Percentiles rank a stretch among this genome's conserved stretches.
Evolutionary conservation across 2,888 invertebrate species (phyloP).

Genomic region (Polietes domitor): DNA sequence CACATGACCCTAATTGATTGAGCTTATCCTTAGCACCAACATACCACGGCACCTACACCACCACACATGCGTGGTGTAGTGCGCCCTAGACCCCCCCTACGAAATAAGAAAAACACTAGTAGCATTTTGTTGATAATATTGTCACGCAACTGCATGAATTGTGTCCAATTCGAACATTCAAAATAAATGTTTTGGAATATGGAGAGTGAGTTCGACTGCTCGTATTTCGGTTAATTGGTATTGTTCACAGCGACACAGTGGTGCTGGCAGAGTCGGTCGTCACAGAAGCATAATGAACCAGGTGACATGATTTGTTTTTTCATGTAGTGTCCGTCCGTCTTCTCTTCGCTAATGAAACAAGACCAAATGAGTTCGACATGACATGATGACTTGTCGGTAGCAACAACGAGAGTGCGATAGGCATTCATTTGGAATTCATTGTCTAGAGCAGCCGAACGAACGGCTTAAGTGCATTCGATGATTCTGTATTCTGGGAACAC

Average conservation of each 20-base stretch:
- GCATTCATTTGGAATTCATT: not conserved
- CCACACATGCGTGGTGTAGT: not conserved
- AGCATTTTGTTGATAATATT: constrained; percentile 60
- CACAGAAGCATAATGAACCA: constrained; percentile 49
- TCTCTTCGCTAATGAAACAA: constrained; percentile 6
- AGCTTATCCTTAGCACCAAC: too few relatives aligned
- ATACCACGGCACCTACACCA: not conserved
- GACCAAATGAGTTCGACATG: constrained; percentile 46
- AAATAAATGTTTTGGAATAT: constrained; percentile 2
- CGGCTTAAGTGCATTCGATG: constrained; percentile 13
- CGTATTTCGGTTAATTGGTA: constrained; percentile 61
- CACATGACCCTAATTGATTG: too few relatives aligned
- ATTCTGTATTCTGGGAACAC: constrained; percentile 15
- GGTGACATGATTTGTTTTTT: constrained; percentile 58
- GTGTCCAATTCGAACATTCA: constrained; percentile 35
- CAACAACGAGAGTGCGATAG: not conserved
- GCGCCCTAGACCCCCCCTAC: not conserved
- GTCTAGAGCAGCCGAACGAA: not conserved
- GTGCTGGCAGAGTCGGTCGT: not conserved
- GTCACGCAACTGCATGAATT: constrained; percentile 59
- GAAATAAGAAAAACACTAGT: too few relatives aligned
- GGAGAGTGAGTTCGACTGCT: constrained; percentile 28
- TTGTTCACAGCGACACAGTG: constrained; percentile 50
- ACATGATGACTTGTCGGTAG: constrained; percentile 11
- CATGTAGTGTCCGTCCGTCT: constrained; percentile 3